Percentiles rank a stretch among this genome's conserved stretches.
These are phyloP conservation scores for Drosophila parthenogenetica DNA, from an alignment of 2,888 invertebrate species.

Conservation along the genomic window DNA sequence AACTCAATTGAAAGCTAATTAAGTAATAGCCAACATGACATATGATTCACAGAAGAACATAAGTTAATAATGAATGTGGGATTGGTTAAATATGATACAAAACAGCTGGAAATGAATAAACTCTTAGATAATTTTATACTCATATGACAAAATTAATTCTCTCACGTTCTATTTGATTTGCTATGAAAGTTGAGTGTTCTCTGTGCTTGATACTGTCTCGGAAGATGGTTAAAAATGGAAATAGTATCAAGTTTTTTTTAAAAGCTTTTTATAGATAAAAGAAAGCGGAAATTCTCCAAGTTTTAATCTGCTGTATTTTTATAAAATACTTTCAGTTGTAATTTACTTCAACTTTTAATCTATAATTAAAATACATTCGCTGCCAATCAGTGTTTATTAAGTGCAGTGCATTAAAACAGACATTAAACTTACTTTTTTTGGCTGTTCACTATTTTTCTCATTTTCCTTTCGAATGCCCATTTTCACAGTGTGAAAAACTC, in stretches of 20 bases:
- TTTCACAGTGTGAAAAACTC: constrained; percentile 26
- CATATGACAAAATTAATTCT: neutral
- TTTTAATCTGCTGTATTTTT: no score
- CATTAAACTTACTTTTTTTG: constrained; percentile 17
- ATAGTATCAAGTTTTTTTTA: neutral
- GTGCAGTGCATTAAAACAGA: neutral
- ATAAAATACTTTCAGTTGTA: no score
- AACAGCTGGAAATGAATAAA: neutral
- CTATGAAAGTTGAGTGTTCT: constrained; percentile 1
- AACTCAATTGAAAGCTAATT: constrained; percentile 35
- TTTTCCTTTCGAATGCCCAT: constrained; percentile 16
- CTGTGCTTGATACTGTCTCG: neutral
- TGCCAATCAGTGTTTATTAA: neutral
- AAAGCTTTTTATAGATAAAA: neutral
- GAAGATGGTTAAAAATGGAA: neutral
- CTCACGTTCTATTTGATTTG: constrained; percentile 14
- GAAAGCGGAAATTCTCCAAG: neutral
- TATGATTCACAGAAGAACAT: constrained; percentile 1
- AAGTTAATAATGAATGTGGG: neutral
- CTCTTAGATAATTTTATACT: neutral
- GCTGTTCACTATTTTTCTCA: neutral
- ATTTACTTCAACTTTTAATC: no score
- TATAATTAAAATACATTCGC: no score
- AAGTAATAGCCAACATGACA: constrained; percentile 5
- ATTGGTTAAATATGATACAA: no score